Percentiles rank a stretch among this genome's conserved stretches.
Conservation (phyloP, 2,888 invertebrate genomes). For the Tetramorium bicarinatum region DNA sequence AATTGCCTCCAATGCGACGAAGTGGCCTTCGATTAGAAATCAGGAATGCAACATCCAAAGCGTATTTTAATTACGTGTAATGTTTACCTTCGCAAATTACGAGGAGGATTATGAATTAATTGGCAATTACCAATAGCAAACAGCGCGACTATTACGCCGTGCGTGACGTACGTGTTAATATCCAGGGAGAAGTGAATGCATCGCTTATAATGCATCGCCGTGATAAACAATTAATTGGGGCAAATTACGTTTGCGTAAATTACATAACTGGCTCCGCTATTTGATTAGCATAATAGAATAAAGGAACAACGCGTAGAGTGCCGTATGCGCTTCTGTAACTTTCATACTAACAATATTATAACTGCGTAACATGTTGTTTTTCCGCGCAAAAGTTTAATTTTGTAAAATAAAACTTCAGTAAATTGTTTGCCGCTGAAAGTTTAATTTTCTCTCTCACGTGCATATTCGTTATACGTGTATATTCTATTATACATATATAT, state of each 20-base stretch:
- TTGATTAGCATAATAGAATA: conserved; percentile 42
- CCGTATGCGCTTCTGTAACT: not conserved
- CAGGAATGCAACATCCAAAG: not conserved
- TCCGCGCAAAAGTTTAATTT: not conserved
- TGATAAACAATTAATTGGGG: conserved; percentile 39
- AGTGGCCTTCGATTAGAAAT: conserved; percentile 1
- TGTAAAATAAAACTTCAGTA: not conserved
- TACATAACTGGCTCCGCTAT: conserved; percentile 27
- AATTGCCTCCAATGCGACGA: not conserved
- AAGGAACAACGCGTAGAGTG: not conserved
- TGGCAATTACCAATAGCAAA: conserved; percentile 51
- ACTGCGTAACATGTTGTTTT: not conserved
- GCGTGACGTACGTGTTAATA: conserved; percentile 19
- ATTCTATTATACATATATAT: not conserved
- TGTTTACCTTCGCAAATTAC: conserved; percentile 40
- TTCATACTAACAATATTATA: not conserved
- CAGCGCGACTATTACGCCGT: conserved; percentile 23
- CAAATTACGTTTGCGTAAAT: conserved; percentile 46
- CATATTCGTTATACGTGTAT: not conserved
- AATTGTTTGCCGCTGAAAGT: conserved; percentile 1
- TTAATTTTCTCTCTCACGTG: conserved; percentile 3
- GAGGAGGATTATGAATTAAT: conserved; percentile 47
- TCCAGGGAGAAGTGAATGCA: conserved; percentile 1
- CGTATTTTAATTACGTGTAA: conserved; percentile 31
- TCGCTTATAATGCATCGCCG: conserved; percentile 15